Conservation (phyloP, 1,140 invertebrate species). For the Homarus americanus region DNA sequence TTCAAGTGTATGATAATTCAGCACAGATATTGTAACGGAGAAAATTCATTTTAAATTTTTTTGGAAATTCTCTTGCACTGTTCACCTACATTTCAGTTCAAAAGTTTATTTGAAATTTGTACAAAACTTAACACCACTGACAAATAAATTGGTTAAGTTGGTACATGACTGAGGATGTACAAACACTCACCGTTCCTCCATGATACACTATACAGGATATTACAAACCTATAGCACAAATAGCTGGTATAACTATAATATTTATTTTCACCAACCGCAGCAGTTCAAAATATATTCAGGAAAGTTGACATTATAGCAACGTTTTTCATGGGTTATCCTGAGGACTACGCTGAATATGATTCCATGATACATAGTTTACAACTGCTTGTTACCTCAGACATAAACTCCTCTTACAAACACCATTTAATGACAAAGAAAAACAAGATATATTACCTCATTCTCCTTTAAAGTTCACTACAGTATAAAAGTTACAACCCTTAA, state of each 20-base stretch:
- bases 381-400: not conserved
- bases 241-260: not conserved
- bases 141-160: not conserved
- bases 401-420: not conserved
- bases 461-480: no score
- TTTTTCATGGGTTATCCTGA: not conserved
- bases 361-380: not conserved
- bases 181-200: not conserved
- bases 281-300: not conserved
- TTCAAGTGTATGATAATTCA: no score
- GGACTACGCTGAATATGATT: not conserved
- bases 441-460: no score
- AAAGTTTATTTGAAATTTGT: not conserved
- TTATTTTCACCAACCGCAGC: not conserved
- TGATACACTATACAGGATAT: not conserved
- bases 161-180: not conserved
- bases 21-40: no score
- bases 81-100: not conserved
- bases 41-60: no score
- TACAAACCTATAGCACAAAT: not conserved
- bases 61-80: no score
- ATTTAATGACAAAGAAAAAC: no score
- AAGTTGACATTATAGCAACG: not conserved
- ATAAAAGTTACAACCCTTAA: no score
- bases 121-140: not conserved